Evolutionary conservation across 92 coral and sea anemone species (phyloP).

Genomic region (Phenganax marumi): DNA sequence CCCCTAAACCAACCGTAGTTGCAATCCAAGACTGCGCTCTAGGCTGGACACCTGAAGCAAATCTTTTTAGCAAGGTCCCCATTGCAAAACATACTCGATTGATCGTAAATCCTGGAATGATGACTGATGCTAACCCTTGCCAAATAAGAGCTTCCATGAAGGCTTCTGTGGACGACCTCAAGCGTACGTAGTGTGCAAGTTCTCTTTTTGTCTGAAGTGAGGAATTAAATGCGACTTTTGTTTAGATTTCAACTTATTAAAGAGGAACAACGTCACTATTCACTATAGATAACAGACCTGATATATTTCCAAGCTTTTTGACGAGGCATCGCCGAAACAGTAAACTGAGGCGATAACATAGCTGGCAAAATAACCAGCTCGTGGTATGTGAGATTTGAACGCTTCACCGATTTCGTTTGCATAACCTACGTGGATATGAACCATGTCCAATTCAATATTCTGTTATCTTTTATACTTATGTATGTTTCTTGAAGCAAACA

Average conservation of each 20-base stretch:
- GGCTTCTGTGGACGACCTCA: conserved; percentile 71
- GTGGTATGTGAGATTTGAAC: conserved; percentile 82
- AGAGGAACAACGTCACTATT: background rate
- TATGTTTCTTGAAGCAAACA: background rate
- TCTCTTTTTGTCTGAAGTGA: conserved; percentile 57
- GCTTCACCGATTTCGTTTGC: conserved; percentile 98
- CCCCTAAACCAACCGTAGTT: conserved; percentile 72
- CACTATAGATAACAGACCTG: conserved; percentile 37
- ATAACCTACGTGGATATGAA: conserved; percentile 60
- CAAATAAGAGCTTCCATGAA: conserved; percentile 85
- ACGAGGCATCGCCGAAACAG: conserved; percentile 81
- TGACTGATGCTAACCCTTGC: conserved; percentile 98
- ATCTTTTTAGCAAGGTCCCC: conserved; percentile 60
- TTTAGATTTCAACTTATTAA: background rate
- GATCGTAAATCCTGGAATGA: conserved; percentile 94
- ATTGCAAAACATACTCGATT: conserved; percentile 83
- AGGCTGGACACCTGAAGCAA: conserved; percentile 62
- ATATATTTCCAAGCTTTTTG: conserved; percentile 75
- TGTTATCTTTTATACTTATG: background rate
- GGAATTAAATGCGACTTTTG: background rate
- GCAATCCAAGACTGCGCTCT: conserved; percentile 81
- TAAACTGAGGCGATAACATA: conserved; percentile 82
- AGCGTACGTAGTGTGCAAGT: conserved; percentile 53
- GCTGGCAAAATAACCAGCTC: conserved; percentile 75
- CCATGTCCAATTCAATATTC: background rate